Evolutionary conservation across 2,113 vertebrate genomes (phyloP).

Genomic region (Pterophyllum scalare): DNA sequence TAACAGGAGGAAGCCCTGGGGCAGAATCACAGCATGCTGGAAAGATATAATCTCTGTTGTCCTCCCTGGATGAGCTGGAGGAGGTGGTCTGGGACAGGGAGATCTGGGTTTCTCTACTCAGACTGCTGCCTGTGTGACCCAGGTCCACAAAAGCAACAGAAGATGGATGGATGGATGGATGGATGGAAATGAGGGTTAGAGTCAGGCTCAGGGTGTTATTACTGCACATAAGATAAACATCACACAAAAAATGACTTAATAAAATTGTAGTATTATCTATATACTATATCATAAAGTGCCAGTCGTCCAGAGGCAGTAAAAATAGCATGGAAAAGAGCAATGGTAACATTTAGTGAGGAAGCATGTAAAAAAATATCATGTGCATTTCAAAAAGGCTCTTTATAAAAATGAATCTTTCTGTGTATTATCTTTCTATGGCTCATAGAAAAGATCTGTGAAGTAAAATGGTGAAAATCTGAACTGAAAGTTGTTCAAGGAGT

Average conservation of each 20-base stretch:
- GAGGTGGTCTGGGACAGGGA: not conserved
- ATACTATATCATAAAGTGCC: not conserved
- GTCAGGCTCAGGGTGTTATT: not conserved
- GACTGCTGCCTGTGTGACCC: not conserved
- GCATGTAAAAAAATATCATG: not conserved
- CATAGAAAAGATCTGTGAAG: not conserved
- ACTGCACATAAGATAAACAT: not conserved
- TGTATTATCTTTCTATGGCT: not conserved
- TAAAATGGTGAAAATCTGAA: not conserved
- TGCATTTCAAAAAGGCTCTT: not conserved
- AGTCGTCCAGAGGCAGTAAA: not conserved
- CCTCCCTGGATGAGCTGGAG: not conserved
- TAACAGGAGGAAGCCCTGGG: not conserved
- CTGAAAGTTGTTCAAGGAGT: constrained; percentile 15
- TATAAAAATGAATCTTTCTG: not conserved
- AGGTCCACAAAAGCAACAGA: not conserved
- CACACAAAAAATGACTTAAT: not conserved
- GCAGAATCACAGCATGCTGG: too few relatives aligned
- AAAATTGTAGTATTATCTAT: not conserved
- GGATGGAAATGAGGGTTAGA: not conserved
- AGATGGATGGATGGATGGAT: not conserved
- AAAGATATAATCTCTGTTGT: too few relatives aligned
- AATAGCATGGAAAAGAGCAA: not conserved
- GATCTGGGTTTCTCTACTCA: not conserved
- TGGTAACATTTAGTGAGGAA: not conserved